Percentiles rank a stretch among this genome's conserved stretches.
These are phyloP conservation scores for Tetropium fuscum DNA, from an alignment of 2,888 invertebrate species.

Conservation along the genomic window DNA sequence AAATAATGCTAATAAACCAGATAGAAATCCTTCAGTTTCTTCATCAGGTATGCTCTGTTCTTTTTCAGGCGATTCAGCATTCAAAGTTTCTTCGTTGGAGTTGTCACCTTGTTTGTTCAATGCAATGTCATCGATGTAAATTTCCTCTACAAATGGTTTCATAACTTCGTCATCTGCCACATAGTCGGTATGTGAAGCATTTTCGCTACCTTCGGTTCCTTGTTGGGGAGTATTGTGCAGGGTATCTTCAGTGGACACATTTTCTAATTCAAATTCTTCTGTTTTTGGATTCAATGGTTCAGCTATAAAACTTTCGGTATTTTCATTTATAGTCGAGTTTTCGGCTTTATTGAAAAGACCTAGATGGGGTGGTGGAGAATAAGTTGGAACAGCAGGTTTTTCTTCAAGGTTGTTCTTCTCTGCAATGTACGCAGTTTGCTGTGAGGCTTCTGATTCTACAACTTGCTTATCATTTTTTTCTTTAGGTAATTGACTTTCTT, in stretches of 20 bases:
- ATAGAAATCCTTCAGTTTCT: constrained; percentile 22
- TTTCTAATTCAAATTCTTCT: not conserved
- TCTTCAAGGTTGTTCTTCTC: too few species aligned
- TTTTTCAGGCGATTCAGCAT: not conserved
- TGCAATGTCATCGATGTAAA: not conserved
- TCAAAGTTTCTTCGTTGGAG: not conserved
- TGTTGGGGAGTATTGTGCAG: too few species aligned
- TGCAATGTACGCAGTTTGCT: too few species aligned
- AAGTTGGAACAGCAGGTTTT: not conserved
- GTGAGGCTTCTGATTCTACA: not conserved
- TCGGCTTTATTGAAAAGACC: not conserved
- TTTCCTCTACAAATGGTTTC: not conserved
- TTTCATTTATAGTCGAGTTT: not conserved
- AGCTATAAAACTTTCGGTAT: not conserved
- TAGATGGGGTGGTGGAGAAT: not conserved
- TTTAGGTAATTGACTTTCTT: not conserved
- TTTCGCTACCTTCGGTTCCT: too few species aligned
- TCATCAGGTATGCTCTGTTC: not conserved
- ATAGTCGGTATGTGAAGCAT: too few species aligned
- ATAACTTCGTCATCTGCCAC: too few species aligned
- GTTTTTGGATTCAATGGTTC: not conserved
- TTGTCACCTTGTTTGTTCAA: not conserved
- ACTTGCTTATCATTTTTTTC: not conserved
- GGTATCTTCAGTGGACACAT: not conserved
- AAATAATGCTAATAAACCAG: constrained; percentile 27